These are phyloP conservation scores for Xylophagus ater DNA, from an alignment of 2,888 invertebrate genomes.

Conservation along the genomic window DNA sequence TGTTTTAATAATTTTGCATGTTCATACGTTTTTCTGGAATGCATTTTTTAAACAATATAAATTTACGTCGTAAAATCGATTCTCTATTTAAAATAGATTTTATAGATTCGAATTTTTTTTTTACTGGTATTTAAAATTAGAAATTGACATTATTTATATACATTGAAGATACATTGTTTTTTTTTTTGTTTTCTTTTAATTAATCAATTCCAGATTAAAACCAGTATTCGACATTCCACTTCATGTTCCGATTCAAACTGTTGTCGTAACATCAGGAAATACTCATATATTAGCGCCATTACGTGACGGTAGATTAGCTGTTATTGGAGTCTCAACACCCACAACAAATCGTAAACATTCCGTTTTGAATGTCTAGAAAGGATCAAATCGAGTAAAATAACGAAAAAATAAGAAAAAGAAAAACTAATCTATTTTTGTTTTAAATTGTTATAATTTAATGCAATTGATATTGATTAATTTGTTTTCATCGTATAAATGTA, in stretches of 20 bases:
- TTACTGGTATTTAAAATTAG: background rate
- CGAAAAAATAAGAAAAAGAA: background rate
- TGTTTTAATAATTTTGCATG: no score
- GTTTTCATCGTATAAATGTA: no score
- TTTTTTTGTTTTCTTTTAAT: slow-evolving; percentile 11
- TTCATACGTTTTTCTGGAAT: no score
- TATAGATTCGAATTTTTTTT: no score
- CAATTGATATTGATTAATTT: no score
- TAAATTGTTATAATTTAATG: no score
- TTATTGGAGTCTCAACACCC: slow-evolving; percentile 40
- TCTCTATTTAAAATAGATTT: no score
- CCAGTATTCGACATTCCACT: slow-evolving; percentile 43
- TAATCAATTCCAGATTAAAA: slow-evolving; percentile 34
- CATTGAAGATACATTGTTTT: background rate
- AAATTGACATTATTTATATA: background rate
- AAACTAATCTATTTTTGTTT: no score
- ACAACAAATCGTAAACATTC: slow-evolving; percentile 33
- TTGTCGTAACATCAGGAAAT: slow-evolving; percentile 42
- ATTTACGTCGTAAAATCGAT: no score
- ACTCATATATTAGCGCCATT: slow-evolving; percentile 49
- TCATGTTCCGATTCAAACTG: slow-evolving; percentile 43
- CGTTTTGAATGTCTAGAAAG: slow-evolving; percentile 34
- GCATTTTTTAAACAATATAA: no score
- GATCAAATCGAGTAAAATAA: background rate
- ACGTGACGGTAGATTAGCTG: slow-evolving; percentile 45